Evolutionary conservation across 2,797 vertebrate genomes (phyloP).

Genomic region (Glossophaga mutica): DNA sequence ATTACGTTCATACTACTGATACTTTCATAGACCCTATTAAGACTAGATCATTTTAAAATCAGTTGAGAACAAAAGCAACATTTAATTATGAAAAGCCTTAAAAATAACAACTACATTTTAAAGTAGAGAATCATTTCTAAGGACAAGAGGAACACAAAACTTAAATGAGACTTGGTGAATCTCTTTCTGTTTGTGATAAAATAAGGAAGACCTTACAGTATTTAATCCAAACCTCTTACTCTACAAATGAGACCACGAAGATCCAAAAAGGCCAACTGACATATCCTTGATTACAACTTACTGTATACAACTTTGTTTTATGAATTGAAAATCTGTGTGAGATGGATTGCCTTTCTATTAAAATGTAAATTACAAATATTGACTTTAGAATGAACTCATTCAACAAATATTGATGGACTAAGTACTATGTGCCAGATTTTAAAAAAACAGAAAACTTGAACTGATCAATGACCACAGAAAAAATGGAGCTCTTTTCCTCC

Average conservation of each 20-base stretch:
- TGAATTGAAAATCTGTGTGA: not conserved
- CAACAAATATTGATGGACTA: not conserved
- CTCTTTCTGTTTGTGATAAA: not conserved
- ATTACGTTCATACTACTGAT: not conserved
- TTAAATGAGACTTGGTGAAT: not conserved
- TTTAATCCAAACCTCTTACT: not conserved
- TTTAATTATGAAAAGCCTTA: not conserved
- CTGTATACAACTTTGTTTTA: not conserved
- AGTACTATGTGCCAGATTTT: not conserved
- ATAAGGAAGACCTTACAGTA: not conserved
- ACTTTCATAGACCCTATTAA: not conserved
- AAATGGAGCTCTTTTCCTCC: not conserved
- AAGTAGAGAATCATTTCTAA: slow-evolving; percentile 6
- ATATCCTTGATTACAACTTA: not conserved
- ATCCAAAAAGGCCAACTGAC: not conserved
- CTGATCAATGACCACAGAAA: not conserved
- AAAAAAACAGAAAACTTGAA: not conserved
- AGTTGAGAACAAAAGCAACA: not conserved
- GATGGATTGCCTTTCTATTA: not conserved
- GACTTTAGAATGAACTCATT: not conserved
- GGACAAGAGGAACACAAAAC: not conserved
- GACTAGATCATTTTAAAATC: not conserved
- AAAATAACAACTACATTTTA: not conserved
- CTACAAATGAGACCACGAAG: not conserved
- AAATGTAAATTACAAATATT: not conserved